Conservation (phyloP, 2,113 vertebrate species). For the Garra rufa region DNA sequence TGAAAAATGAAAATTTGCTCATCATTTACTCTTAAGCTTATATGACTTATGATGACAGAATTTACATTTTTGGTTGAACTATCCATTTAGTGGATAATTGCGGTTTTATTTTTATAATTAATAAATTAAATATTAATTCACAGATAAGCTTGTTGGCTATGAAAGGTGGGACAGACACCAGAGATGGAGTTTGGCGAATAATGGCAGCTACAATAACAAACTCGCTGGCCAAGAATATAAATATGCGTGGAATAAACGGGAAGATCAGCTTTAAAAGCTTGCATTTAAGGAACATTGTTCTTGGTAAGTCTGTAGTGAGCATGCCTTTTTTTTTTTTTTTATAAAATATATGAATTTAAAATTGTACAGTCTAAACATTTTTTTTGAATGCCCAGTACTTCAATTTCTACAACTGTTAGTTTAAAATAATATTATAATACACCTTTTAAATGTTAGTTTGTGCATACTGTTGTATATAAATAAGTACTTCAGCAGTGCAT, state of each 20-base stretch:
- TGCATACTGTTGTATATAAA: too few species aligned
- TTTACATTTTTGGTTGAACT: too few species aligned
- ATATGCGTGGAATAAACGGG: not conserved
- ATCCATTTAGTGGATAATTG: not conserved
- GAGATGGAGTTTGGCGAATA: slow-evolving; percentile 5
- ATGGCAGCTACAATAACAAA: not conserved
- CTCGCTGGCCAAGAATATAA: not conserved
- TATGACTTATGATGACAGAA: too few species aligned
- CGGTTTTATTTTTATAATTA: not conserved
- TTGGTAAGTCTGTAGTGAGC: not conserved
- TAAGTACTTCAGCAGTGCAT: too few species aligned
- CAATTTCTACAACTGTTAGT: too few species aligned
- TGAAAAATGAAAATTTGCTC: too few species aligned
- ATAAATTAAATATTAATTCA: slow-evolving; percentile 1
- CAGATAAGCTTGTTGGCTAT: not conserved
- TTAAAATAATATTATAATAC: too few species aligned
- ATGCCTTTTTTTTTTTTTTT: not conserved
- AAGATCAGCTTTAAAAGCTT: slow-evolving; percentile 17
- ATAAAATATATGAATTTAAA: too few species aligned
- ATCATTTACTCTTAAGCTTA: too few species aligned
- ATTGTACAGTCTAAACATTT: too few species aligned
- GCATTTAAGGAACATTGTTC: not conserved
- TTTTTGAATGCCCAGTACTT: too few species aligned
- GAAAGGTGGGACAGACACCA: slow-evolving; percentile 13
- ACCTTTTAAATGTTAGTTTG: too few species aligned